Evolutionary conservation across 2,113 vertebrate genomes (phyloP).

Genomic region (Cisticola juncidis): DNA sequence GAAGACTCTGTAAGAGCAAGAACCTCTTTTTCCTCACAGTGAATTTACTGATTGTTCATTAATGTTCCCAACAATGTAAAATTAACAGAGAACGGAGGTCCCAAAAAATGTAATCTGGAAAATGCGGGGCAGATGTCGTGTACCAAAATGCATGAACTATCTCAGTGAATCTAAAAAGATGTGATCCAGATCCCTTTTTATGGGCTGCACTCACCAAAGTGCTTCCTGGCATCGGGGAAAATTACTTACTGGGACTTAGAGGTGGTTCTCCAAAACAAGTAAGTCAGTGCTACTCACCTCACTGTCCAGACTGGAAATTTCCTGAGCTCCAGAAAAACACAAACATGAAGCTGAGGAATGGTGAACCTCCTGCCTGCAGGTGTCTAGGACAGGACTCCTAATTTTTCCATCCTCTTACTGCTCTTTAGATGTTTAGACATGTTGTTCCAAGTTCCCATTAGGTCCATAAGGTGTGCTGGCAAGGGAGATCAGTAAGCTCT

Average conservation of each 20-base stretch:
- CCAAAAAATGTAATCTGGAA: background rate
- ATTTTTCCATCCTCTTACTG: background rate
- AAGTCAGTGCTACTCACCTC: background rate
- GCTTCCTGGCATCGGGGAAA: background rate
- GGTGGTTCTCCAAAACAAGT: background rate
- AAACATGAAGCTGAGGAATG: background rate
- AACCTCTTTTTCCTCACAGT: background rate
- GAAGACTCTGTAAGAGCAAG: background rate
- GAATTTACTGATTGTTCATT: background rate
- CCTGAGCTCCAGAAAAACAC: background rate
- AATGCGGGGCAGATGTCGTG: background rate
- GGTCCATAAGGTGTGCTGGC: fast-evolving
- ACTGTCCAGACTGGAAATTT: background rate
- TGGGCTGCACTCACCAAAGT: background rate
- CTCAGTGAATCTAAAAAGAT: background rate
- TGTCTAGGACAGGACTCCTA: background rate
- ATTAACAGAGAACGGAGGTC: background rate
- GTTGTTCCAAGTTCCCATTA: background rate
- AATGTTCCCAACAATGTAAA: background rate
- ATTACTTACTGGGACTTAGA: background rate
- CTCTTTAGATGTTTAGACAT: background rate
- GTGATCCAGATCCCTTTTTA: background rate
- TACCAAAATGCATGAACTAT: background rate
- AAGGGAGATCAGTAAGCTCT: background rate
- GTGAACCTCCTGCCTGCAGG: background rate